A percentile compares a stretch with the other conserved stretches of the same genome.
phyloP scores from a whole-genome alignment of 1,140 invertebrate genomes.

The Heliconius nattereri region DNA sequence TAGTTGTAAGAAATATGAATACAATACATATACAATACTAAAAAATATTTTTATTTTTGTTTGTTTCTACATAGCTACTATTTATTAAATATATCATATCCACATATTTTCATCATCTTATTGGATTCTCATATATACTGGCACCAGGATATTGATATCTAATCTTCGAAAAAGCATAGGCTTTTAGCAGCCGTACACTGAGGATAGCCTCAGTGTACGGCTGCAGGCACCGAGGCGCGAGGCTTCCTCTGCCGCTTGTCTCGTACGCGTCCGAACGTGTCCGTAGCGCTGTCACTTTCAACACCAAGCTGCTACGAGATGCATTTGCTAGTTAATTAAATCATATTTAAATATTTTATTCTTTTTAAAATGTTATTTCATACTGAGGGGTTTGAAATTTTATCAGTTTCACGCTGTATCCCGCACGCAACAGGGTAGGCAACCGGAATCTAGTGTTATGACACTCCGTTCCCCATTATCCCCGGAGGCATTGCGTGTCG shows the following conservation, averaged over 20 bases:
- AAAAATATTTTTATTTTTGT: background rate
- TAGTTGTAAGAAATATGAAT: background rate
- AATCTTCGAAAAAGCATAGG: background rate
- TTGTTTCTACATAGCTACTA: no score
- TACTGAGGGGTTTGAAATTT: no score
- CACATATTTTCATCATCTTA: background rate
- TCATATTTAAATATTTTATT: background rate
- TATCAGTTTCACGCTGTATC: no score
- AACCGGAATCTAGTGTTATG: no score
- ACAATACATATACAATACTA: background rate
- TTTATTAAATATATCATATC: background rate
- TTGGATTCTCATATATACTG: background rate
- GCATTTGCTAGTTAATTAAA: background rate
- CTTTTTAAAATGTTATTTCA: no score
- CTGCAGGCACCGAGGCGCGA: slow-evolving; percentile 37
- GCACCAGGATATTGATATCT: background rate
- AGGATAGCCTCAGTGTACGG: background rate
- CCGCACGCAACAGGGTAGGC: no score
- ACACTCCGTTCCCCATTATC: no score
- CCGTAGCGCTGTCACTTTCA: background rate
- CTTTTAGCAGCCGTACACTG: no score
- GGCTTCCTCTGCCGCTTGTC: slow-evolving; percentile 46
- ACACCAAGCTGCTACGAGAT: background rate
- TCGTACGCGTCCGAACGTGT: slow-evolving; percentile 45
- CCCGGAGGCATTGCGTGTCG: no score